Conservation (phyloP, 2,797 vertebrate species). For the Takifugu ocellatus region DNA sequence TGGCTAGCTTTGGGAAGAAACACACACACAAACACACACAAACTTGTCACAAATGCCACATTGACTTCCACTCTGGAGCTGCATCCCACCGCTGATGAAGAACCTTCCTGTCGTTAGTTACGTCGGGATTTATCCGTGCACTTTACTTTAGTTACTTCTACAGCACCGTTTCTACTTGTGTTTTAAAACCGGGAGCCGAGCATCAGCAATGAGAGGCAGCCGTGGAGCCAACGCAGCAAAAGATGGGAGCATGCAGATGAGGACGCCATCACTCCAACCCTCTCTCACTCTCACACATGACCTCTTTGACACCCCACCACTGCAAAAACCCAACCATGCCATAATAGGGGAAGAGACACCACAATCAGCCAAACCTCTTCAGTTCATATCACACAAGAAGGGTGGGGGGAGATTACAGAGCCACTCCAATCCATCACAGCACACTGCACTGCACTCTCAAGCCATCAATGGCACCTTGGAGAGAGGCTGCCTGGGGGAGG, state of each 20-base stretch:
- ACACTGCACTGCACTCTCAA: conserved; percentile 78
- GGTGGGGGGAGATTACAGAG: conserved; percentile 30
- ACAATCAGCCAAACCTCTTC: conserved; percentile 66
- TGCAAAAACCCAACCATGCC: conserved; percentile 78
- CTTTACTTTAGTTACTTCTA: no score
- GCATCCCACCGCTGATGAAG: conserved; percentile 32
- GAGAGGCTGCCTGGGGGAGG: conserved; percentile 58
- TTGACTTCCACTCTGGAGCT: conserved; percentile 19
- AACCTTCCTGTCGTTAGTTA: conserved; percentile 9
- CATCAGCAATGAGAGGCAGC: conserved; percentile 47
- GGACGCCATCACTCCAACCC: conserved; percentile 39
- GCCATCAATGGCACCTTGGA: conserved; percentile 76
- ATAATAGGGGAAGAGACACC: conserved; percentile 68
- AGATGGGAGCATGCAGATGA: conserved; percentile 59
- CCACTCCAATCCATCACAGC: conserved; percentile 73
- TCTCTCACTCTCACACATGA: conserved; percentile 5
- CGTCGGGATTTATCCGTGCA: background rate
- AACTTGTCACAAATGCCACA: conserved; percentile 27
- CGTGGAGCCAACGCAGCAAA: conserved; percentile 42
- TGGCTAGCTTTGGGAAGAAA: background rate
- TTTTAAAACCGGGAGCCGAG: conserved; percentile 14
- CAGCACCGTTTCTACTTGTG: background rate
- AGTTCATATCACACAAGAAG: conserved; percentile 63
- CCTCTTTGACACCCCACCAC: conserved; percentile 34
- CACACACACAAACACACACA: conserved; percentile 16